These are phyloP conservation scores for Carollia perspicillata DNA, from an alignment of 2,113 vertebrate species.

Conservation along the genomic window DNA sequence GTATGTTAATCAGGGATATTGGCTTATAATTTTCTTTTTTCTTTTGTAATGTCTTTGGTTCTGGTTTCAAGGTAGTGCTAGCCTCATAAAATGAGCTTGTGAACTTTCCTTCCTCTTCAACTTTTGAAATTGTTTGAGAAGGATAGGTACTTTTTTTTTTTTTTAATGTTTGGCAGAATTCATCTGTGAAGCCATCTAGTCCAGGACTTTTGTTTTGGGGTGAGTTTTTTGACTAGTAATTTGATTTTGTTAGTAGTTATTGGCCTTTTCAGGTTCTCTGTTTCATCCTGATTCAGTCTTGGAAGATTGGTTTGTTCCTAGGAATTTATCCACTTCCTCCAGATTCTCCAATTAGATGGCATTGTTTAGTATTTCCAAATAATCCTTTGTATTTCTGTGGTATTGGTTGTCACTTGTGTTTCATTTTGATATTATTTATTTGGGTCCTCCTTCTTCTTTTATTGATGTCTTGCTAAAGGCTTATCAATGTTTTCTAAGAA, in stretches of 20 bases:
- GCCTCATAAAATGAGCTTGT: not conserved
- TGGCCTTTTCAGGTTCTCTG: not conserved
- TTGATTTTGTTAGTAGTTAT: not conserved
- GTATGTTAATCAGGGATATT: not conserved
- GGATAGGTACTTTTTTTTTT: not conserved
- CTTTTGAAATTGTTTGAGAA: not conserved
- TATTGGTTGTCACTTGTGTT: not conserved
- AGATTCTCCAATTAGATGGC: not conserved
- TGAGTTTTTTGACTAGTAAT: not conserved
- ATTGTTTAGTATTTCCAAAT: not conserved
- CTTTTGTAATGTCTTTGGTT: not conserved
- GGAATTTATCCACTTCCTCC: not conserved
- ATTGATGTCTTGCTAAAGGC: not conserved
- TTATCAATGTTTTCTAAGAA: not conserved
- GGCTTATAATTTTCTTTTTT: not conserved
- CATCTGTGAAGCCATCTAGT: not conserved
- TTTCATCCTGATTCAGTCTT: not conserved
- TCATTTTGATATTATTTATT: not conserved
- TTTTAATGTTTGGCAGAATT: not conserved
- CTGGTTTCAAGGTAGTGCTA: not conserved
- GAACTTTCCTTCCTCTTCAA: not conserved
- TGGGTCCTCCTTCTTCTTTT: not conserved
- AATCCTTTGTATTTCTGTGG: not conserved
- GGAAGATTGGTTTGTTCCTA: not conserved
- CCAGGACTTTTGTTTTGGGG: not conserved